Evolutionary conservation across 2,113 vertebrate species (phyloP).

Genomic region (Verasper variegatus): DNA sequence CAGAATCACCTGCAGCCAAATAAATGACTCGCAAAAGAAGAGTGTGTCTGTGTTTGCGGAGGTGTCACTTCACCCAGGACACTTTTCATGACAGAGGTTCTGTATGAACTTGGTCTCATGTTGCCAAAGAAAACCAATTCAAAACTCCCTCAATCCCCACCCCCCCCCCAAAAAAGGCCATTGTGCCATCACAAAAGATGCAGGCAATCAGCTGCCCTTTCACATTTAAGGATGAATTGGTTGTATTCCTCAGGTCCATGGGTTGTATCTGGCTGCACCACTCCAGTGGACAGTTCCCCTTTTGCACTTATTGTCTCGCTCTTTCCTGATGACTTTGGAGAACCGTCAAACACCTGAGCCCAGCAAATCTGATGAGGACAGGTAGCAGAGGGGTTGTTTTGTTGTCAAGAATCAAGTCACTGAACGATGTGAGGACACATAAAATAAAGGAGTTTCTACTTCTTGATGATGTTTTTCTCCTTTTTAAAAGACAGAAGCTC

Average conservation of each 20-base stretch:
- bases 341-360: constrained; percentile 38
- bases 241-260: constrained; percentile 37
- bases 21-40: neutral
- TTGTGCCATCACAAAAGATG: constrained; percentile 68
- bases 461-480: no score
- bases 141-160: constrained; percentile 43
- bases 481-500: no score
- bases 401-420: neutral
- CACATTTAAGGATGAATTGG: constrained; percentile 67
- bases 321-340: constrained; percentile 31
- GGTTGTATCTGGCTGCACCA: constrained; percentile 54
- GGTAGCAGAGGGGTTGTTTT: neutral
- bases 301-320: constrained; percentile 36
- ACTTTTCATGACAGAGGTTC: constrained; percentile 32
- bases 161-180: constrained; percentile 42
- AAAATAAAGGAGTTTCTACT: no score
- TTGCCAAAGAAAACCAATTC: constrained; percentile 60
- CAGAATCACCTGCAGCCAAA: neutral
- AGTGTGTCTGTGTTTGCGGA: constrained; percentile 5
- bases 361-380: constrained; percentile 13
- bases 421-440: no score
- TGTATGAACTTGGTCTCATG: constrained; percentile 13
- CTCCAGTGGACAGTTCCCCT: constrained; percentile 33
- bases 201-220: constrained; percentile 67
- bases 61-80: neutral